Evolutionary conservation across 2,113 vertebrate genomes (phyloP), one percentile per base, ranked within the genome.

Genomic region (Malurus alboscapulatus): DNA sequence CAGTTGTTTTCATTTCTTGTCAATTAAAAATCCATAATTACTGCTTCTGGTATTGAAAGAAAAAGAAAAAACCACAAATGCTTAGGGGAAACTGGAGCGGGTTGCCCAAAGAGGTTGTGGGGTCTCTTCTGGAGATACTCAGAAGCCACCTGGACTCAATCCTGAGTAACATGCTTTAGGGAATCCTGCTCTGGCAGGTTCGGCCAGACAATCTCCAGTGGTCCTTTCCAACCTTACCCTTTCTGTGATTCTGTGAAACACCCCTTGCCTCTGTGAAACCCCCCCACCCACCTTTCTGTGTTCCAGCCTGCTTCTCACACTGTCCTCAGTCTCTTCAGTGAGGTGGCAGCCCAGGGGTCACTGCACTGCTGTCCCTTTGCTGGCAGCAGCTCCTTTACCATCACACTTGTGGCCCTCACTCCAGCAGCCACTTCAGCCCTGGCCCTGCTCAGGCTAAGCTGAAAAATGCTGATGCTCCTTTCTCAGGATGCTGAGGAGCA

Each of bases 401-500:
- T 83, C 17, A 14, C 2, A 24, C 5, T 18, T 63, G 53, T 7
- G 1, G 30, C 12, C 20, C 24, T 30, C 53, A 10, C 40, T 93
- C 4, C 1, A 42, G 26, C 29, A 50, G 50, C 27, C 21, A 1
- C 42, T 73, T 73, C 53, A 65, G 26, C 40, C 58, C 10, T 2
- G 1, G 12, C 30, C 18, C 40, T 84, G 44, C 66, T 61, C 1
- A 1, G 16, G 26, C 55, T 80, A 36, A 81, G 36, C 7, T 96
- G 63, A 88, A 62, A 51, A 86, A 73, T 53, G 51, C n/a, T 66
- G 57, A 27, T 79, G 29, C 17, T 88, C 82, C 87, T 87, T 78
- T 44, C 36, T 63, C 87, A 99, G 99, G 80, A 99, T 99, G 99
- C 96, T 99, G 92, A 98, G 99, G 95, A 99, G 99, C 91, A 99